Conservation (phyloP, 2,888 invertebrate species). For the Leucania comma region DNA sequence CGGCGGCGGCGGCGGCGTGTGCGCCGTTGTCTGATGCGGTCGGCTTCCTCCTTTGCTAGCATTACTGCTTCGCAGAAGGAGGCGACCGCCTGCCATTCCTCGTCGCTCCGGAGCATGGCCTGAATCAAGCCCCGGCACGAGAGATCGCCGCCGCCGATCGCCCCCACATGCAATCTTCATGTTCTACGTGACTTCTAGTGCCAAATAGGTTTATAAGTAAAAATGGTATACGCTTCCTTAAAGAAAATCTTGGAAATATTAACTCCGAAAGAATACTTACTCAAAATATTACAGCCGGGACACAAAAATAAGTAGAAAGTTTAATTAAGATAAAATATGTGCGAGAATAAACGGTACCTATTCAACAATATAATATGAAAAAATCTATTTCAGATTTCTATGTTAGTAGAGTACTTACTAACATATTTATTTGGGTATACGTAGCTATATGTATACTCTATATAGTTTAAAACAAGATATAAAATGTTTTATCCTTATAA, state of each 20-base stretch:
- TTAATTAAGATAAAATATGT: background rate
- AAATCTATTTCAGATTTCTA: constrained; percentile 7
- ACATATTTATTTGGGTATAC: too few relatives aligned
- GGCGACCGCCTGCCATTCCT: too few relatives aligned
- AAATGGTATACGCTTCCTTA: too few relatives aligned
- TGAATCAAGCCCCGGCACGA: too few relatives aligned
- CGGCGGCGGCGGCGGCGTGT: too few relatives aligned
- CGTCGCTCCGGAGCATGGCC: too few relatives aligned
- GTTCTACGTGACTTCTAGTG: background rate
- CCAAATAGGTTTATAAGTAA: too few relatives aligned
- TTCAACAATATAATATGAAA: background rate
- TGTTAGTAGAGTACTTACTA: too few relatives aligned
- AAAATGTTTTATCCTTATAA: constrained; percentile 17
- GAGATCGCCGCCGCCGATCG: too few relatives aligned
- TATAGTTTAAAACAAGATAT: constrained; percentile 2
- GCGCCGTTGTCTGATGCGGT: too few relatives aligned
- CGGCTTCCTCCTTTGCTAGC: too few relatives aligned
- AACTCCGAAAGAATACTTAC: background rate
- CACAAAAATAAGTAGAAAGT: background rate
- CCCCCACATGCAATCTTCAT: background rate
- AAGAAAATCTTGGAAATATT: background rate
- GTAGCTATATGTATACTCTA: background rate
- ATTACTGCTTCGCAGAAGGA: too few relatives aligned
- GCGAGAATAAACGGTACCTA: background rate
- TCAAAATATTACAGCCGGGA: background rate